Percentiles rank a stretch among this genome's conserved stretches.
Evolutionary conservation across 2,797 vertebrate species (phyloP).

Genomic region (Pteronotus mesoamericanus): DNA sequence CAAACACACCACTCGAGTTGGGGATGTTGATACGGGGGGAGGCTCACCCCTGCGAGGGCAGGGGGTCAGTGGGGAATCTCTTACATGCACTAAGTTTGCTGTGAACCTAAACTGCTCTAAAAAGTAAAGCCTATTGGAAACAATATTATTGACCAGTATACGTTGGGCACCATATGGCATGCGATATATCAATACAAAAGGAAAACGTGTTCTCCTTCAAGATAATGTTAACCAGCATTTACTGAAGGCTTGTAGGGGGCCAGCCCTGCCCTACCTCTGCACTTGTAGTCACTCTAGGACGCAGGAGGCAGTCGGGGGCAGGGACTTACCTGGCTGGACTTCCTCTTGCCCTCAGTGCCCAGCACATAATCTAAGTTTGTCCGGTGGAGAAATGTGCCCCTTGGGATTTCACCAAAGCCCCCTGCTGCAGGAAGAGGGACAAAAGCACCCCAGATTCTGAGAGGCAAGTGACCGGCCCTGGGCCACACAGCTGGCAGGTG

Average conservation of each 20-base stretch:
- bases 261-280: neutral
- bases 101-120: neutral
- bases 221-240: neutral
- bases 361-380: neutral
- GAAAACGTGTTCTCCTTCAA: neutral
- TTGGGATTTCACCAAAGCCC: neutral
- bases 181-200: neutral
- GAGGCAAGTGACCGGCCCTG: neutral
- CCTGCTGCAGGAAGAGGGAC: neutral
- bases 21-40: accelerated
- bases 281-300: neutral
- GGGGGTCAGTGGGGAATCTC: neutral
- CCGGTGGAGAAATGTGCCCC: neutral
- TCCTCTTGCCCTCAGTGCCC: neutral
- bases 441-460: neutral
- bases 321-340: neutral
- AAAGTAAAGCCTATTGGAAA: neutral
- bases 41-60: accelerated
- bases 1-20: accelerated
- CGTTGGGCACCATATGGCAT: accelerated
- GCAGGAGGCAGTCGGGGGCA: accelerated
- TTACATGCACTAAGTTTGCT: neutral
- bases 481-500: neutral
- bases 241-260: neutral
- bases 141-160: neutral